phyloP scores from a whole-genome alignment of 2,888 invertebrate species.

The Netelia fuscicornis region DNA sequence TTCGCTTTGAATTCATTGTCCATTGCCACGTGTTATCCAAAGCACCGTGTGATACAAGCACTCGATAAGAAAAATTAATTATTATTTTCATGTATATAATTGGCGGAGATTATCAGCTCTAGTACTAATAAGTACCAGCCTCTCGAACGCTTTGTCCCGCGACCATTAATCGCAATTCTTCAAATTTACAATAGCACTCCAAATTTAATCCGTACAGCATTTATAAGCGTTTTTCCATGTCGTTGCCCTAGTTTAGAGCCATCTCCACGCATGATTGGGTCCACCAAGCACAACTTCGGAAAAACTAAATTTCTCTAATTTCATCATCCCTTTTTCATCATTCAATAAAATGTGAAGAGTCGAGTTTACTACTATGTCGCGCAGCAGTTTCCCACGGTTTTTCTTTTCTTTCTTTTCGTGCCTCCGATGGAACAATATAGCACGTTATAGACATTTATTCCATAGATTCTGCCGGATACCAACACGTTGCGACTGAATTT shows the following conservation, averaged over 20 bases:
- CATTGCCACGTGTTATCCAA: slow-evolving; percentile 34
- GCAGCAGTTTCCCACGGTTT: neutral
- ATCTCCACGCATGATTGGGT: slow-evolving; percentile 60
- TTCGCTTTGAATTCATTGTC: slow-evolving; percentile 20
- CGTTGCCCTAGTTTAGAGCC: slow-evolving; percentile 29
- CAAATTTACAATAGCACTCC: neutral
- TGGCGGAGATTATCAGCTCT: slow-evolving; percentile 19
- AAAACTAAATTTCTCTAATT: slow-evolving; percentile 20
- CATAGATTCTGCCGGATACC: slow-evolving; percentile 19
- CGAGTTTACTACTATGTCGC: neutral
- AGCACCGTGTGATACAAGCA: slow-evolving; percentile 53
- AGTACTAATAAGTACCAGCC: slow-evolving; percentile 44
- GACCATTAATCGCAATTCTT: neutral
- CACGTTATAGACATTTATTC: slow-evolving; percentile 41
- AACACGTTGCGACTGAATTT: slow-evolving; percentile 37
- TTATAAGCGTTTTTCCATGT: slow-evolving; percentile 25
- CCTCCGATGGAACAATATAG: slow-evolving; percentile 24
- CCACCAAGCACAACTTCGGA: slow-evolving; percentile 49
- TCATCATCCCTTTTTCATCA: neutral
- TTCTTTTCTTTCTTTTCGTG: neutral
- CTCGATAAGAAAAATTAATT: slow-evolving; percentile 9
- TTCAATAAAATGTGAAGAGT: neutral
- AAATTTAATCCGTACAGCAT: slow-evolving; percentile 3
- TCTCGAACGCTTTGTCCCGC: slow-evolving; percentile 42
- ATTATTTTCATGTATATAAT: slow-evolving; percentile 19